A percentile compares a stretch with the other conserved stretches of the same genome.
Evolutionary conservation across 2,888 invertebrate species (phyloP).

Genomic region (Orthosia cruda): DNA sequence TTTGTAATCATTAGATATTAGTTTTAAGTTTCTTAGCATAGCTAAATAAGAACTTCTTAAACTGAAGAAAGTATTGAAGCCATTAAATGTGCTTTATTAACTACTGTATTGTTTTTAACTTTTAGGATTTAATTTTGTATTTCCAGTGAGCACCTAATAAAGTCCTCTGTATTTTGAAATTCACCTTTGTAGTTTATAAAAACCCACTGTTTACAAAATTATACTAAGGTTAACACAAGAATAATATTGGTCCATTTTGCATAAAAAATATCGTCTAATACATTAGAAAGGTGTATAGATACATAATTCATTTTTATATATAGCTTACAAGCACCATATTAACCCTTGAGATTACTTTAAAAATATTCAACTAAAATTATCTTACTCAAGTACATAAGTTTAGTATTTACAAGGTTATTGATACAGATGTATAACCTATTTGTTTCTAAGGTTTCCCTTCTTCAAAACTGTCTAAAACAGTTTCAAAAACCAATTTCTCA

Average conservation of each 20-base stretch:
- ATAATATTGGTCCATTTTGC: neutral
- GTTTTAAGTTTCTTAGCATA: neutral
- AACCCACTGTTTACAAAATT: neutral
- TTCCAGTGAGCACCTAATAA: constrained; percentile 25
- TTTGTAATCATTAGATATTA: constrained; percentile 1
- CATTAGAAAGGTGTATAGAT: neutral
- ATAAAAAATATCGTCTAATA: neutral
- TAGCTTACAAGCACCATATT: constrained; percentile 35
- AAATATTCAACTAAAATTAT: neutral
- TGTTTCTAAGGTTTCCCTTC: constrained; percentile 62
- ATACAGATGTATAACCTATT: constrained; percentile 10
- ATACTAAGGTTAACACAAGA: neutral
- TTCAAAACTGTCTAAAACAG: constrained; percentile 84
- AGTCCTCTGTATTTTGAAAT: neutral
- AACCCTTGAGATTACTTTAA: constrained; percentile 13
- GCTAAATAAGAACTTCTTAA: neutral
- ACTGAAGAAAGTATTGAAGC: neutral
- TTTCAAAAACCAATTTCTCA: constrained; percentile 74
- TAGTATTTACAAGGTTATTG: constrained; percentile 10
- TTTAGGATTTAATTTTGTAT: constrained; percentile 8
- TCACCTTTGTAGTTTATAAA: neutral
- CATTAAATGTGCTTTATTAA: constrained; percentile 4
- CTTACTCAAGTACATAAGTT: constrained; percentile 9
- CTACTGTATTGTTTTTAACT: constrained; percentile 1
- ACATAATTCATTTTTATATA: neutral